Evolutionary conservation across 2,113 vertebrate genomes (phyloP), one percentile per base, ranked within the genome.

Genomic region (Zosterops hypoxanthus): DNA sequence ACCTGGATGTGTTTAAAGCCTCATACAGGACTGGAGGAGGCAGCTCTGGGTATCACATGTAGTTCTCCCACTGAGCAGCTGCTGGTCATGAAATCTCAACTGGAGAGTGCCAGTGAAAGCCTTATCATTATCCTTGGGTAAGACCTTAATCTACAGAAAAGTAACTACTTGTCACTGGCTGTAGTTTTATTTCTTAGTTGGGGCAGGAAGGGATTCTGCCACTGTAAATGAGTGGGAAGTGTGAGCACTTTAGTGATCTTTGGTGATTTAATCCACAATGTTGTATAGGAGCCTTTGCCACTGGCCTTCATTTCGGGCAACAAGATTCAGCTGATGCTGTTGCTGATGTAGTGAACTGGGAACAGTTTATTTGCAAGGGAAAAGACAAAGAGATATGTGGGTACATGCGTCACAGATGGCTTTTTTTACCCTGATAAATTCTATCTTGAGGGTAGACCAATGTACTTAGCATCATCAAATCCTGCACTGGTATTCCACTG

Each of bases 131-230:
- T 70, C 68, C 79, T 73, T 82, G 9, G 12, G 10, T 52, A 66
- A 86, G 59, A 46, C 0, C 0, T 59, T 97, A 70, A 90, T 64
- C 87, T 90, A 17, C 57, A 60, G 64, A 78, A 71, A 82, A 77
- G 52, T 81, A 86, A 82, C 60, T 65, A 33, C 49, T 68, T 78
- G 60, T 73, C 79, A 39, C 44, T 80, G 76, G 64, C 47, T 80
- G 22, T 47, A n/a, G 82, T 53, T 92, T 64, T 80, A 56, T 73
- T 85, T 90, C 94, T 92, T 8, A 84, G 36, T 26, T 81, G 41
- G 7, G 36, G 22, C 44, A 47, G 44, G 39, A 49, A 75, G 26
- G 8, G 31, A 53, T 71, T 84, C 65, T 88, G n/a, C 68, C 14
- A 3, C 25, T 52, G 34, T 49, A 34, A 90, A 15, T 0, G 1